A percentile compares a stretch with the other conserved stretches of the same genome.
These are phyloP conservation scores for Acanthosepion pharaonis DNA, from an alignment of 2,888 invertebrate genomes.

Conservation along the genomic window DNA sequence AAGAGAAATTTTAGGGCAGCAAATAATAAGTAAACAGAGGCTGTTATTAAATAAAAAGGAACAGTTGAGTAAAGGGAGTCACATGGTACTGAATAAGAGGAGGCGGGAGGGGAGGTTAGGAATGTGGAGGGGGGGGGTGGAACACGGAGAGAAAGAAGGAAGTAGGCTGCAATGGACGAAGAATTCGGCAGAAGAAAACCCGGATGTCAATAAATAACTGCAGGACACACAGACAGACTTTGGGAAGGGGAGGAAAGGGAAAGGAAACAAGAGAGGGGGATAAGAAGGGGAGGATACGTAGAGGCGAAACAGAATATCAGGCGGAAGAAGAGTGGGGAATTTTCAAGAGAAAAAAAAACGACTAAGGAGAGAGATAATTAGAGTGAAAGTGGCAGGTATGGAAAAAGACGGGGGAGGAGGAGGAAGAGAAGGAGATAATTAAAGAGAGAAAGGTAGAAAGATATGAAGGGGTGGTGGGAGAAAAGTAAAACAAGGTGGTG, in stretches of 20 bases:
- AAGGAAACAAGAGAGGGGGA: background rate
- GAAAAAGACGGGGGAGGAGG: background rate
- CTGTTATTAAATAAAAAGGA: background rate
- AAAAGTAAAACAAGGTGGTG: too few species aligned
- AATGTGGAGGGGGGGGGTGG: background rate
- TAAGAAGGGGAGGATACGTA: background rate
- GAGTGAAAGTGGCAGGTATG: background rate
- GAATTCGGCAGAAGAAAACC: slow-evolving; percentile 14
- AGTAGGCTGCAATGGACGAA: slow-evolving; percentile 23
- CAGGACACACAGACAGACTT: slow-evolving; percentile 33
- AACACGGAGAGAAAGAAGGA: background rate
- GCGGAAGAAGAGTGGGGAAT: background rate
- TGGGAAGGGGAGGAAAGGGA: background rate
- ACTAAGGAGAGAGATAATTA: background rate
- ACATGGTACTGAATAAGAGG: background rate
- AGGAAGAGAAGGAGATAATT: background rate
- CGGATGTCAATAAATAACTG: slow-evolving; percentile 33
- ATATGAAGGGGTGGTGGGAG: background rate
- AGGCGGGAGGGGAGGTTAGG: background rate
- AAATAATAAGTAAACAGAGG: background rate
- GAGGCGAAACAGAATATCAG: background rate
- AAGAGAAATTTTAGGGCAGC: background rate
- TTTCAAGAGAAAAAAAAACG: background rate
- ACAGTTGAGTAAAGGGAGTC: background rate
- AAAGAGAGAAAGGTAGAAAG: background rate